Percentiles rank a stretch among this genome's conserved stretches.
Conservation (phyloP, 2,113 vertebrate species). For the Oncorhynchus gorbuscha region DNA sequence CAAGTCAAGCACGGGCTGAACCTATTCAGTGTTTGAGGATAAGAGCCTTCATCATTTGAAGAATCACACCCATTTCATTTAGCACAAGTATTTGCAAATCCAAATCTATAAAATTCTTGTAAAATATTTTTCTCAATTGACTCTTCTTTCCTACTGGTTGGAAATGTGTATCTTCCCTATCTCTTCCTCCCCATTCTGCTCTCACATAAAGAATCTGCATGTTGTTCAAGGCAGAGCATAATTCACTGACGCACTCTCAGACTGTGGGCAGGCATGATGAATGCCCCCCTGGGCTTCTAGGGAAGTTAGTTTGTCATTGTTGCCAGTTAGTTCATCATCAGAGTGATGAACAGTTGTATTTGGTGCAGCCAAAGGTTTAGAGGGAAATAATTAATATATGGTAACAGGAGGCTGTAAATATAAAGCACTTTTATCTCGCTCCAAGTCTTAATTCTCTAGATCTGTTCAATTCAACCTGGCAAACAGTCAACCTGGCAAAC, state of each 20-base stretch:
- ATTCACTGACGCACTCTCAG: neutral
- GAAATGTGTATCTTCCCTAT: too few relatives aligned
- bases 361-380: slow-evolving; percentile 63
- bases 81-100: too few relatives aligned
- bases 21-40: too few relatives aligned
- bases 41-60: too few relatives aligned
- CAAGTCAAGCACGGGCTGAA: too few relatives aligned
- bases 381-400: slow-evolving; percentile 62
- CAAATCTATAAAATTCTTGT: too few relatives aligned
- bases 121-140: too few relatives aligned
- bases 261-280: slow-evolving; percentile 8
- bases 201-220: neutral
- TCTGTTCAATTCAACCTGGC: slow-evolving; percentile 30
- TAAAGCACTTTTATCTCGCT: slow-evolving; percentile 36
- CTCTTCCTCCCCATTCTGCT: neutral
- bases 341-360: slow-evolving; percentile 61
- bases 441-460: slow-evolving; percentile 34
- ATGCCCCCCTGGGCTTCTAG: neutral
- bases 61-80: too few relatives aligned
- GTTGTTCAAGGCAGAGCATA: too few relatives aligned
- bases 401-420: slow-evolving; percentile 58
- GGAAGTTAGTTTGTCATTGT: slow-evolving; percentile 37
- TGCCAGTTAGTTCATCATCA: slow-evolving; percentile 43
- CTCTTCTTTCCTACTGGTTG: too few relatives aligned
- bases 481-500: slow-evolving; percentile 16